Base-by-base conservation (phyloP, 2,797 vertebrate genomes). In the Garrulus glandarius region DNA sequence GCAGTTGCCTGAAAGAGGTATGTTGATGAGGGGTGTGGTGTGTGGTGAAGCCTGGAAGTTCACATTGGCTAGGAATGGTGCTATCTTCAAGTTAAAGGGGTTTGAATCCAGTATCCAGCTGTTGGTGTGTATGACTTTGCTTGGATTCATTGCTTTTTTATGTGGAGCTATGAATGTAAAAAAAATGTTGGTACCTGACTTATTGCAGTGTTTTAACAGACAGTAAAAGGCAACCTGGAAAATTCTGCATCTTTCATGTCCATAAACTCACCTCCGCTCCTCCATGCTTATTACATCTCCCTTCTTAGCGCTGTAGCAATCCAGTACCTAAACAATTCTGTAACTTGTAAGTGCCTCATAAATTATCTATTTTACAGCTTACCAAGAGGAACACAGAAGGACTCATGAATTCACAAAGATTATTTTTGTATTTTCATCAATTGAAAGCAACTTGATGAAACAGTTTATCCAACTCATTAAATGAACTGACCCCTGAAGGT, bases 401-500 rank as follows among this genome's bases (percentile, higher is more conserved):
- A 95, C 63, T 78, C 16, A 13, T 53, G 78, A 87, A 90, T 88
- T 89, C 81, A 88, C 20, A 53, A 64, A 81, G 63, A 84, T 74
- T 81, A 41, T 69, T 80, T 93, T 95, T 92, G 47, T 83, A 87
- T 94, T 92, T 93, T 83, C 71, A 88, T 77, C 71, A 87, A 49
- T 63, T 90, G 91, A 64, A 83, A 93, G 53, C 57, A 84, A 96
- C 91, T 60, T 69, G 91, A 92, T 96, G 83, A 90, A 96, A 86
- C 15, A 8, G 41, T 71, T 93, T 85, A 82, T 68, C 55, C 63
- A 85, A 57, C 91, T 96, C 89, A 52, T 94, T 96, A 97, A 95
- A 74, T 53, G 50, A 96, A 65, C 53, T 96, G 96, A 97, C 68
- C 93, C 87, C 84, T 75, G 92, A 97, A 97, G 95, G 91, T 93